Evolutionary conservation across 2,888 invertebrate genomes (phyloP), one percentile per base, ranked within the genome.

Genomic region (Lasioglossum lativentre): DNA sequence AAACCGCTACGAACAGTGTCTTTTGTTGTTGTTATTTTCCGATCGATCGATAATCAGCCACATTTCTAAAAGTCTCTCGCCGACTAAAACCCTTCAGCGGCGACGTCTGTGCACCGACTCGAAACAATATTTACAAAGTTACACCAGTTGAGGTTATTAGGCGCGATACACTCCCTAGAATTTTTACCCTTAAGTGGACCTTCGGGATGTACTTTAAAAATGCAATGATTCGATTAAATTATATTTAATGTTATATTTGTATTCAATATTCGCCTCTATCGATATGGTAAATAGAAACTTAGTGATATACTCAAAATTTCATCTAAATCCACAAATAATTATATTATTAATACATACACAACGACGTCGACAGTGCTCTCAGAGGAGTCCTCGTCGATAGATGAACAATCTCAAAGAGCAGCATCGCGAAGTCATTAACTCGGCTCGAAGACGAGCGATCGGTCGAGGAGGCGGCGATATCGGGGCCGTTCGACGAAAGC

Each of bases 401-500:
- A 63, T 1, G 63, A 19, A 19, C 19, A 16, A 30, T 63, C 30
- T 63, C 16, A 16, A 19, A 16, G 14, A 63, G 30, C 6, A 63
- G 16, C 66, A 10, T 19, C 38, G 23, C 38, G 23, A 23, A 66
- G 38, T 23, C 14, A 38, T 74, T 63, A 14, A 56, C 56, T 52
- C 30, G 27, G 14, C n/a, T n/a, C 14, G 40, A 40, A 70, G 70
- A 70, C 38, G 23, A 40, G 70, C 59, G 71, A 47, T 63, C 70
- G 23, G 27, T 59, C 75, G 84, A 66, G 72, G 23, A 42, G 52
- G 59, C 74, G 80, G 68, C 78, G 63, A 80, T 81, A 81, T 80
- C 79, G 86, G 40, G 78, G 42, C 66, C 73, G 75, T 52, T 68
- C 78, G 83, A 86, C 90, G 88, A 90, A 91, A 89, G 86, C 88